Conservation (phyloP, 2,797 vertebrate genomes). For the Phoxinus dragarum region DNA sequence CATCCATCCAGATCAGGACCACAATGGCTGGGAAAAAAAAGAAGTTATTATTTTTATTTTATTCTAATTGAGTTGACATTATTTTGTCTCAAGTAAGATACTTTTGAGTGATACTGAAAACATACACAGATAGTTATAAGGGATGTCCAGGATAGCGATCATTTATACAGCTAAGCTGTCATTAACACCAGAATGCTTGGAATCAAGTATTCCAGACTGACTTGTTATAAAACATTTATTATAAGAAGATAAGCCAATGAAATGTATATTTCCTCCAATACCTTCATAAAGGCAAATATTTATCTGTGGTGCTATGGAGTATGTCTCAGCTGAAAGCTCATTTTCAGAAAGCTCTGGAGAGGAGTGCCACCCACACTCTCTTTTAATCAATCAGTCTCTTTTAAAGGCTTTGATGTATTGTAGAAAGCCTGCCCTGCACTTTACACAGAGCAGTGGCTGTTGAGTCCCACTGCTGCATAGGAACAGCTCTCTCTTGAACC, state of each 20-base stretch:
- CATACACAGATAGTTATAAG: background rate
- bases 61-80: background rate
- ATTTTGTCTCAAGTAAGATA: background rate
- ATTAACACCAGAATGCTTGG: background rate
- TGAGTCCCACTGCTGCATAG: background rate
- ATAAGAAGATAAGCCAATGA: background rate
- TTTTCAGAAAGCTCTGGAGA: constrained; percentile 30
- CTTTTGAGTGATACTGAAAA: background rate
- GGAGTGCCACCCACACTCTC: constrained; percentile 1
- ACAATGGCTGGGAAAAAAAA: background rate
- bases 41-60: too few species aligned
- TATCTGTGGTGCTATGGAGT: constrained; percentile 12
- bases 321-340: background rate
- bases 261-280: background rate
- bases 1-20: too few species aligned
- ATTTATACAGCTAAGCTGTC: background rate
- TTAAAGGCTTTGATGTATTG: constrained; percentile 40
- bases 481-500: background rate
- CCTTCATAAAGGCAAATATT: background rate
- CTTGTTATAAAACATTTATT: background rate
- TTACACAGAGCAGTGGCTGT: background rate
- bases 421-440: constrained; percentile 26
- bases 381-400: constrained; percentile 54
- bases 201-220: background rate
- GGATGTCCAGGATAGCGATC: background rate